Base-by-base conservation (phyloP, 2,888 invertebrate genomes). In the Drosophila atripex region DNA sequence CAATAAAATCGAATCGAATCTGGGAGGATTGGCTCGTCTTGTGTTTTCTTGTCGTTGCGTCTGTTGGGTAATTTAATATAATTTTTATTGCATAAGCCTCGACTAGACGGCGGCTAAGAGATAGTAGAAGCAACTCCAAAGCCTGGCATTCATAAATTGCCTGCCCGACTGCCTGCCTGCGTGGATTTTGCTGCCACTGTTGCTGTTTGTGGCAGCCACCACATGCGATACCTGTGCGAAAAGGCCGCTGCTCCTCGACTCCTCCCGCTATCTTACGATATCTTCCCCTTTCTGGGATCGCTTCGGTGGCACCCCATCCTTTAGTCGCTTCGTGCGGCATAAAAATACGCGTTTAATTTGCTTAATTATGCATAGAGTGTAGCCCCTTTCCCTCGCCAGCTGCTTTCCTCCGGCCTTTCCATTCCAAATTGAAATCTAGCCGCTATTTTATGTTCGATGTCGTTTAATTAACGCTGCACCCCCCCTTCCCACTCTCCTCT, bases 181-280 rank as follows among this genome's bases (percentile, higher is more conserved):
- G 45, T 53, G 55, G 63, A 49, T 54, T 45, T 41, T 1, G 39
- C 45, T 39, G 51, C 25, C 41, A 53, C 14, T 47, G 41, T 25
- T 45, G 11, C 41, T 66, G 18, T 32, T 55, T 82, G 83, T 49
- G 71, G 76, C 75, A 78, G 86, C 75, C 79, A 85, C 86, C 79
- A 85, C 86, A 87, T 77, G 86, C 84, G 88, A 84, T 84, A 84
- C 74, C 86, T 84, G 83, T 84, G 83, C 84, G 84, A 84, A 84
- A 80, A 71, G 66, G 66, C 86, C 59, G 73, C 73, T 38, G 53
- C 49, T 43, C 53, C 41, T 12, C 60, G 23, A 39, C 30, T 43
- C 21, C 61, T 35, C 32, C 61, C 41, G 11, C 61, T 12, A 43
- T 23, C 51, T 30, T 47, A 35, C 43, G 14, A 23, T 32, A 14